Base-by-base conservation (phyloP, 2,888 invertebrate genomes). In the Ligdia adustata region DNA sequence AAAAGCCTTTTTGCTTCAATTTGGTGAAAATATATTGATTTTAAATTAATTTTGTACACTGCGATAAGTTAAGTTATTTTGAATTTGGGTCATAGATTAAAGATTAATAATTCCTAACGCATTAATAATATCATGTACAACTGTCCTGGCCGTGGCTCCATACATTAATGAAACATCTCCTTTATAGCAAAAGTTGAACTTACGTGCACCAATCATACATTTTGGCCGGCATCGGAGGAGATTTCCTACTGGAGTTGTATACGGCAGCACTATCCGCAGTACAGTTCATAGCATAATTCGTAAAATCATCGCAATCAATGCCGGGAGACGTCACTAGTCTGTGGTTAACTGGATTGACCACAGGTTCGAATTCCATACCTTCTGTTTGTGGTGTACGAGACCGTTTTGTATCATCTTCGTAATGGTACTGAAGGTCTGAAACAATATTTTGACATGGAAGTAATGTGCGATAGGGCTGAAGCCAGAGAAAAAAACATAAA, bases 201-300 rank as follows among this genome's bases (percentile, higher is more conserved):
- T 55, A 82, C 84, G 57, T 76, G 73, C 88, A 89, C 88, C 88
- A 89, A 24, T 79, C 72, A 4, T 9, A 15, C 4, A 89, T 57
- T 50, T 79, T 83, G 0, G 63, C 55, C 0, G 87, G 83, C 65
- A 72, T 52, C 0, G 88, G 88, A 0, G 86, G 87, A 0, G 75
- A 59, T 38, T 77, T 82, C 16, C 63, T 69, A 9, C 64, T 75
- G 0, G 78, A 78, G 26, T 87, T 85, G 45, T 85, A 85, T 20
- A 81, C 68, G 1, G 72, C 0, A 0, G 82, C 82, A 1, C 86
- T 82, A 5, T 75, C 67, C 3, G 65, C 4, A 0, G 81, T 83
- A 48, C 87, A 88, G 28, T 83, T 80, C 1, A 60, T n/a, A 0
- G 78, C 77, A 33, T 82, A 87, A 6, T 47, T 57, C 0, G 69